These are phyloP conservation scores for honey bee (Apis mellifera) DNA, from an alignment of 1,140 invertebrate genomes.

Conservation along the genomic window Amel_HAv3.1 CM009931.2:1201001-1201500, in stretches of 20 bases:
- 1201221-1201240: not conserved
- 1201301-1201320: not conserved
- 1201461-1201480: slow-evolving; percentile 3
- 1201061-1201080: too few species aligned
- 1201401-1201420: not conserved
- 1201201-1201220: too few species aligned
- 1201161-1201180: slow-evolving; percentile 27
- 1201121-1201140: too few species aligned
- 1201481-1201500: not conserved
- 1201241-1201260: too few species aligned
- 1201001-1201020: too few species aligned
- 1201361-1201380: not conserved
- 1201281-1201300: not conserved
- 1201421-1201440: slow-evolving; percentile 14
- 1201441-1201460: not conserved
- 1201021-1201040: too few species aligned
- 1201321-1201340: slow-evolving; percentile 23
- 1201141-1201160: not conserved
- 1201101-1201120: too few species aligned
- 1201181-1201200: slow-evolving; percentile 1
- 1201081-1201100: too few species aligned
- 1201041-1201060: too few species aligned
- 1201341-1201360: not conserved
- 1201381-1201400: not conserved
- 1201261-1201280: not conserved